A percentile compares a stretch with the other conserved stretches of the same genome.
These are phyloP conservation scores for Uloborus diversus DNA, from an alignment of 1,140 invertebrate genomes.

Conservation along the genomic window DNA sequence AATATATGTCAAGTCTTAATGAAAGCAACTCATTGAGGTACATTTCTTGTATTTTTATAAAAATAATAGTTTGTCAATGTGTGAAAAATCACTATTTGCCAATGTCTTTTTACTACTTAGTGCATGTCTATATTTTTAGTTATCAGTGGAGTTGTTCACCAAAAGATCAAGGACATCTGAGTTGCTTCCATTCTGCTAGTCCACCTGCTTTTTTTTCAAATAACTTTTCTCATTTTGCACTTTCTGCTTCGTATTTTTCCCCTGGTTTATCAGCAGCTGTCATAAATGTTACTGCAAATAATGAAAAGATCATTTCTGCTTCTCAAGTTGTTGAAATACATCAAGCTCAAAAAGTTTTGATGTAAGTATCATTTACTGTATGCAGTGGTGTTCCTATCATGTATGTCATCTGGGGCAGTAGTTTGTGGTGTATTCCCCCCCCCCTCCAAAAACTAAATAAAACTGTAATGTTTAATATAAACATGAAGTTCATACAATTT, in stretches of 20 bases:
- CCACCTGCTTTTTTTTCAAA: not conserved
- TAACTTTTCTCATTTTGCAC: not conserved
- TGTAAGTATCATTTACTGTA: conserved; percentile 2
- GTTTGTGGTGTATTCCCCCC: not conserved
- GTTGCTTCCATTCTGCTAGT: not conserved
- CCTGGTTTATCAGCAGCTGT: not conserved
- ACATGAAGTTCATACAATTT: too few species aligned
- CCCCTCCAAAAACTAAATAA: too few species aligned
- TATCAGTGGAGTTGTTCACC: conserved; percentile 29
- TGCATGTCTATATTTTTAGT: not conserved
- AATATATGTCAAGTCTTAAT: not conserved
- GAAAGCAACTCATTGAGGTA: not conserved
- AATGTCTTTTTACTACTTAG: not conserved
- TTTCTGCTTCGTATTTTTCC: conserved; percentile 5
- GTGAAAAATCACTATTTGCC: not conserved
- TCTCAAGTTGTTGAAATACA: conserved; percentile 39
- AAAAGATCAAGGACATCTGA: conserved; percentile 3
- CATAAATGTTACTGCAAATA: conserved; percentile 20
- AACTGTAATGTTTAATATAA: too few species aligned
- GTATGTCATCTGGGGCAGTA: not conserved
- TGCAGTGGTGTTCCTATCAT: too few species aligned
- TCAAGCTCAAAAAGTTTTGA: not conserved
- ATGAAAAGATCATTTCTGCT: not conserved
- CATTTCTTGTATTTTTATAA: not conserved
- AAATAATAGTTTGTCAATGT: not conserved